Evolutionary conservation across 2,113 vertebrate species (phyloP).

Genomic region (Trogon surrucura): DNA sequence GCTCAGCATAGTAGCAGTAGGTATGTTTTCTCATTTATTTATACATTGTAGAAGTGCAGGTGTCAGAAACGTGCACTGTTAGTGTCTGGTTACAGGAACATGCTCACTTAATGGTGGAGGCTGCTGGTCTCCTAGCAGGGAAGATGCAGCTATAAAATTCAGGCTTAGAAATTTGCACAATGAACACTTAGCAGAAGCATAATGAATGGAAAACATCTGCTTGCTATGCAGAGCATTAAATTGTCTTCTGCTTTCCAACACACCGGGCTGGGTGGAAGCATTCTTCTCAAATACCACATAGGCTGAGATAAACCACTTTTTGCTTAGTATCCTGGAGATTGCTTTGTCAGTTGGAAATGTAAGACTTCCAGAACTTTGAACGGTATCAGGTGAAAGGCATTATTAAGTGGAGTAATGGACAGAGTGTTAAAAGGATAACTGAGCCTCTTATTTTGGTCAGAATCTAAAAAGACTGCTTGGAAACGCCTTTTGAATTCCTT

Average conservation of each 20-base stretch:
- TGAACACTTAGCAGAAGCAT: background rate
- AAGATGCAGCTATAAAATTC: background rate
- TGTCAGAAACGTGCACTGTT: background rate
- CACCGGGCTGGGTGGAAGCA: background rate
- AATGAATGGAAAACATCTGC: background rate
- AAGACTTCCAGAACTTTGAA: background rate
- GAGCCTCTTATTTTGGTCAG: background rate
- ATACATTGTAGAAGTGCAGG: background rate
- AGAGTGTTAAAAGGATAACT: background rate
- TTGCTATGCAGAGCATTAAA: background rate
- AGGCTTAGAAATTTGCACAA: background rate
- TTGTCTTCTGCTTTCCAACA: background rate
- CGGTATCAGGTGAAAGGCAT: background rate
- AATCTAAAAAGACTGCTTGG: background rate
- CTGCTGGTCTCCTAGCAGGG: background rate
- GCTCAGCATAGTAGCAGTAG: background rate
- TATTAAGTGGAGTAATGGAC: background rate
- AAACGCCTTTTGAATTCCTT: background rate
- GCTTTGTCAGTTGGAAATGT: background rate
- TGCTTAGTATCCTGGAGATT: background rate
- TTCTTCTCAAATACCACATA: background rate
- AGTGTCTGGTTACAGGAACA: background rate
- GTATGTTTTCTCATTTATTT: background rate
- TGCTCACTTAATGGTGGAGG: background rate
- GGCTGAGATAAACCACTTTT: background rate